Base-by-base conservation (phyloP, 2,888 invertebrate species). In the Nomada hirtipes region DNA sequence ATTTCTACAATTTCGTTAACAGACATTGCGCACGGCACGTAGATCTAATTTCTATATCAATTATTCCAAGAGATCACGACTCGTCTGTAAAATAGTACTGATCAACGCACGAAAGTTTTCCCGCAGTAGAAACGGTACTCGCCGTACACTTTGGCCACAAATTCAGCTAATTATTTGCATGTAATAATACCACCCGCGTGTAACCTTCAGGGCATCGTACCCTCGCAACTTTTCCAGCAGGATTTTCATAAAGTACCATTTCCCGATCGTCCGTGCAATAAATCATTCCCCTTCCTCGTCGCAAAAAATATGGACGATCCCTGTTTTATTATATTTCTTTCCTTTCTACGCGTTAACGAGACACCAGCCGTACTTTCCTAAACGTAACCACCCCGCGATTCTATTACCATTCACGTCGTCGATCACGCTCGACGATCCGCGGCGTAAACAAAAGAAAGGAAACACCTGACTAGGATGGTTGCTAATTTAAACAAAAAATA, bases 361-460 rank as follows among this genome's bases (percentile, higher is more conserved):
- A 67, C 52, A 29, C 11, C 23, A 29, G 67, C 64, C 20, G 29
- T 20, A 29, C 44, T 47, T 65, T 65, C 57, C 57, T 74, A 23
- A 57, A 26, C 36, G 20, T 53, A 52, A 15, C n/a, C 20, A 9
- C 36, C 42, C 44, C 77, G 29, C 29, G 26, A 42, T 47, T n/a
- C 9, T 11, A 26, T 50, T 50, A 15, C 67, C 52, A 29, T 29
- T 13, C 68, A 44, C 18, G 57, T 26, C 60, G 67, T 61, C 71
- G 71, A 70, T 77, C 47, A 55, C 15, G 36, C 67, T 20, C 71
- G 63, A 18, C 64, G 64, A 72, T 57, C 23, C 44, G 53, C 20
- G 29, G 55, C 50, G 71, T 79, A 78, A 78, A 78, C 71, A 71
- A 79, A 79, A 65, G 79, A 71, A 78, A 79, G 79, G 79, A 79